Percentiles rank a stretch among this genome's conserved stretches.
Evolutionary conservation across 2,113 vertebrate species (phyloP).

Genomic region (Catagonus wagneri): DNA sequence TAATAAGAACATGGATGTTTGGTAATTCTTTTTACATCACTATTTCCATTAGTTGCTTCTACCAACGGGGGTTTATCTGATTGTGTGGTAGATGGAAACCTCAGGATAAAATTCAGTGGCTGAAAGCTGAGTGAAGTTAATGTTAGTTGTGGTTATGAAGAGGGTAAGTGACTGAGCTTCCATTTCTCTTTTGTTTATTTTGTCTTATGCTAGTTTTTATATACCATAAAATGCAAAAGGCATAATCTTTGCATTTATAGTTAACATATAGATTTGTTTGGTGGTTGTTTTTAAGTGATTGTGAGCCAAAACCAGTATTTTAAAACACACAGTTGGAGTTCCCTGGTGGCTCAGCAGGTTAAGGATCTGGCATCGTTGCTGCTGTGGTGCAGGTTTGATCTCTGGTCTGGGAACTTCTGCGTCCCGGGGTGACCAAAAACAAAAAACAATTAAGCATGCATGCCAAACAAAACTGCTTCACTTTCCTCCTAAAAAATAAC

Average conservation of each 20-base stretch:
- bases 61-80: slow-evolving; percentile 69
- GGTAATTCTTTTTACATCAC: slow-evolving; percentile 51
- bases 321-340: neutral
- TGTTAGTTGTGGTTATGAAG: slow-evolving; percentile 71
- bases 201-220: slow-evolving; percentile 41
- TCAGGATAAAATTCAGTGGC: slow-evolving; percentile 60
- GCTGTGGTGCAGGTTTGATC: no score
- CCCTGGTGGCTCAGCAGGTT: no score
- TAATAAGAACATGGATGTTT: slow-evolving; percentile 78
- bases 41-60: slow-evolving; percentile 67
- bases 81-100: slow-evolving; percentile 78
- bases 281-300: slow-evolving; percentile 34
- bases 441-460: neutral
- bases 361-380: no score
- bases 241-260: neutral
- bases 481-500: neutral
- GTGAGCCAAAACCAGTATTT: neutral
- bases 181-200: neutral
- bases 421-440: no score
- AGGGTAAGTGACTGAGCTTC: slow-evolving; percentile 81
- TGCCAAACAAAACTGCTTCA: neutral
- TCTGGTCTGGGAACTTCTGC: no score
- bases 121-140: slow-evolving; percentile 71
- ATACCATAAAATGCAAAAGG: neutral
- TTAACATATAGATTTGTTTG: neutral